phyloP scores from a whole-genome alignment of 2,888 invertebrate genomes.

The Autographa gamma region DNA sequence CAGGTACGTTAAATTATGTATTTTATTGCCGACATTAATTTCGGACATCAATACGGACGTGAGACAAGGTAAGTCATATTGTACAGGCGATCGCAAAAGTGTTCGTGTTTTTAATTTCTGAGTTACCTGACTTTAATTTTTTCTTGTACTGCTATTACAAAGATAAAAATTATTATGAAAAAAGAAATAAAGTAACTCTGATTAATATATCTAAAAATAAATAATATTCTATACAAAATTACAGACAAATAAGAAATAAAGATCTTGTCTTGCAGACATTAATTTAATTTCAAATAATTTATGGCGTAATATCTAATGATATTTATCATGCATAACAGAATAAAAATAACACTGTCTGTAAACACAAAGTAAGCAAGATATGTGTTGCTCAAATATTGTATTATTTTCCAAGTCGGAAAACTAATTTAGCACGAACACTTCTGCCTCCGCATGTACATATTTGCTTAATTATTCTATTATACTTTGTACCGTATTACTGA shows the following conservation, averaged over 20 bases:
- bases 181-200: too few species aligned
- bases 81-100: conserved; percentile 59
- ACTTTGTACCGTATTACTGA: conserved; percentile 66
- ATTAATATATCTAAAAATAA: too few species aligned
- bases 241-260: too few species aligned
- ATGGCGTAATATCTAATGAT: neutral
- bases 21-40: conserved; percentile 28
- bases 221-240: too few species aligned
- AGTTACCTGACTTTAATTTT: too few species aligned
- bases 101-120: conserved; percentile 5
- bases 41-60: conserved; percentile 24
- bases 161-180: too few species aligned
- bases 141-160: too few species aligned
- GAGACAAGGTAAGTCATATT: conserved; percentile 60
- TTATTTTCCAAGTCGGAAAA: neutral
- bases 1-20: conserved; percentile 59
- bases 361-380: neutral
- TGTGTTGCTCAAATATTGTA: neutral
- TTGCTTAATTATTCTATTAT: conserved; percentile 70
- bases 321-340: neutral
- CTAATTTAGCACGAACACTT: conserved; percentile 44
- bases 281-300: neutral
- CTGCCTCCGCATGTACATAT: conserved; percentile 58
- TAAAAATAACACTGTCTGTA: neutral
- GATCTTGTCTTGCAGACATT: too few species aligned